Evolutionary conservation across 2,113 vertebrate species (phyloP).

Genomic region (Cranoglanis bouderius): DNA sequence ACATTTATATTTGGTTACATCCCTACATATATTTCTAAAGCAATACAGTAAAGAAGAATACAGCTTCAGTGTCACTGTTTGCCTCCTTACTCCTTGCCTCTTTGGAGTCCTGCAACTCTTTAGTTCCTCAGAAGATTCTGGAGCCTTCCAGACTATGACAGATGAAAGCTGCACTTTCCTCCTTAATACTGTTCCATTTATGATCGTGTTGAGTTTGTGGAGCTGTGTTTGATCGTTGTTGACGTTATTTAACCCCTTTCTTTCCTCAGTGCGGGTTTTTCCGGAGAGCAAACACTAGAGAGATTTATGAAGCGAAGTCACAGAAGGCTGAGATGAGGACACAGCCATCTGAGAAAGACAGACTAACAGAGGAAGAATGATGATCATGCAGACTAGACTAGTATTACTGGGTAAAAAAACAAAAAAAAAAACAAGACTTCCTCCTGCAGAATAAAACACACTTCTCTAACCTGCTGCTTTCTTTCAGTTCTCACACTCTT

Average conservation of each 20-base stretch:
- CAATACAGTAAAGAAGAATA: background rate
- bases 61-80: background rate
- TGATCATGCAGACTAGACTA: slow-evolving; percentile 41
- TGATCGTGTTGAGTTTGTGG: no score
- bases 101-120: background rate
- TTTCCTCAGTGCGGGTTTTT: slow-evolving; percentile 88
- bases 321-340: slow-evolving; percentile 87
- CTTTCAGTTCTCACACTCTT: background rate
- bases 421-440: background rate
- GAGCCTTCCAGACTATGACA: background rate
- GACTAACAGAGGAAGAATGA: slow-evolving; percentile 81
- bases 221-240: slow-evolving; percentile 8
- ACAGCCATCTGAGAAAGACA: slow-evolving; percentile 86
- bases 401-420: slow-evolving; percentile 43
- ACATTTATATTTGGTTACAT: background rate
- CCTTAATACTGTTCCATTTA: background rate
- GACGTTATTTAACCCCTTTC: slow-evolving; percentile 45
- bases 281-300: slow-evolving; percentile 85
- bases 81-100: background rate
- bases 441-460: background rate
- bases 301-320: slow-evolving; percentile 87
- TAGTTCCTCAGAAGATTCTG: background rate
- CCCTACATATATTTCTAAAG: background rate
- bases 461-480: slow-evolving; percentile 18
- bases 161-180: background rate